These are phyloP conservation scores for Drosophila pectinifera DNA, from an alignment of 1,140 invertebrate genomes.

Conservation along the genomic window DNA sequence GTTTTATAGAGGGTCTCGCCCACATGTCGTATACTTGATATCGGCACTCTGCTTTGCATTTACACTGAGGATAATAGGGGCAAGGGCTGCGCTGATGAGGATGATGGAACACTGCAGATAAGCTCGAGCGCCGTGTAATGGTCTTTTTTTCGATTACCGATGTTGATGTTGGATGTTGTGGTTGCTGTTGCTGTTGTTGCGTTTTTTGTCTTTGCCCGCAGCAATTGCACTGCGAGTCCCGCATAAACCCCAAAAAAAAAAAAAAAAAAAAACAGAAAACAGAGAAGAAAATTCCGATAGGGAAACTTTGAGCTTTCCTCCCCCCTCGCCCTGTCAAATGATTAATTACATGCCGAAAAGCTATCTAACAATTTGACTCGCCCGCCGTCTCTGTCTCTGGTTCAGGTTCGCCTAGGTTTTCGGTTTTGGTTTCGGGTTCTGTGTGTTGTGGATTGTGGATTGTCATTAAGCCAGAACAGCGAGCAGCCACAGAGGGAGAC, in stretches of 20 bases:
- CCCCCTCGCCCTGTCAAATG: slow-evolving; percentile 62
- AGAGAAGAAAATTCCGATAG: slow-evolving; percentile 16
- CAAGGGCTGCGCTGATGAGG: slow-evolving; percentile 26
- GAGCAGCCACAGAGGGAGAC: slow-evolving; percentile 45
- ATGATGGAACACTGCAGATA: slow-evolving; percentile 65
- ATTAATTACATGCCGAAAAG: slow-evolving; percentile 83
- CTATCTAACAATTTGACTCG: slow-evolving; percentile 80
- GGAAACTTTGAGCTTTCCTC: slow-evolving; percentile 22
- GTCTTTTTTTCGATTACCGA: slow-evolving; percentile 36
- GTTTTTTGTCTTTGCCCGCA: slow-evolving; percentile 59
- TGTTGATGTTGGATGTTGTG: no score
- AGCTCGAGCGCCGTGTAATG: slow-evolving; percentile 65
- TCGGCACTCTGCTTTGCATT: slow-evolving; percentile 10
- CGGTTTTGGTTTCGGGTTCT: slow-evolving; percentile 23
- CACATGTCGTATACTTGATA: slow-evolving; percentile 71
- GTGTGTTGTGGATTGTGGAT: slow-evolving; percentile 49
- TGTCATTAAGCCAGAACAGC: slow-evolving; percentile 75
- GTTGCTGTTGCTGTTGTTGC: slow-evolving; percentile 40
- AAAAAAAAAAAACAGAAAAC: slow-evolving; percentile 1
- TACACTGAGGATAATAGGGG: slow-evolving; percentile 23
- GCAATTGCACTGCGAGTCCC: slow-evolving; percentile 64
- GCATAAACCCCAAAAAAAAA: slow-evolving; percentile 40
- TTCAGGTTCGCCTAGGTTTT: slow-evolving; percentile 9
- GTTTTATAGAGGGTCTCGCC: slow-evolving; percentile 10
- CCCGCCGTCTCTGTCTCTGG: slow-evolving; percentile 52